phyloP scores from a whole-genome alignment of 2,797 vertebrate species.

The Gymnothorax javanicus region DNA sequence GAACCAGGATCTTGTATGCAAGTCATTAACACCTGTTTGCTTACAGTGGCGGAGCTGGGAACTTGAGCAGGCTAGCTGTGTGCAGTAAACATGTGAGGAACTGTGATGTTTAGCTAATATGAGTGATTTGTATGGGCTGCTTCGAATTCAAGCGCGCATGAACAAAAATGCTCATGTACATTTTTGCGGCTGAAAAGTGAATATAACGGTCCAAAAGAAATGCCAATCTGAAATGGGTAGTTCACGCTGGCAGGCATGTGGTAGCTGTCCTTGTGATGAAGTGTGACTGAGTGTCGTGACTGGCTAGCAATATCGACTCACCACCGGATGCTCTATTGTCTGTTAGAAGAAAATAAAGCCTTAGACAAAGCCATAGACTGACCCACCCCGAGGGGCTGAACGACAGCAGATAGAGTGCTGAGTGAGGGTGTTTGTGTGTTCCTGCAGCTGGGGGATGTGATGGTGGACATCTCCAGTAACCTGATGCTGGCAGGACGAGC shows the following conservation, averaged over 20 bases:
- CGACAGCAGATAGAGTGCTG: background rate
- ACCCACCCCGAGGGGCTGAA: background rate
- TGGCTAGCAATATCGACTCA: background rate
- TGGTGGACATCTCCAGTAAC: conserved; percentile 96
- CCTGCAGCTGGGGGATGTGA: conserved; percentile 87
- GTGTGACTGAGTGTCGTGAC: background rate
- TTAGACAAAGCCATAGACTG: background rate
- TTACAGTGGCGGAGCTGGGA: no score
- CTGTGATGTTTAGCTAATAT: no score
- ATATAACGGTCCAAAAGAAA: background rate
- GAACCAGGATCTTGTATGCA: no score
- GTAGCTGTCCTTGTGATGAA: background rate
- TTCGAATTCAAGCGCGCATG: background rate
- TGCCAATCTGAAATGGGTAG: background rate
- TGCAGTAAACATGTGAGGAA: no score
- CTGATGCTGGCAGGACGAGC: conserved; percentile 94
- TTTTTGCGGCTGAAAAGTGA: background rate
- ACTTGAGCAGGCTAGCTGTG: no score
- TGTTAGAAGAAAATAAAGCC: no score
- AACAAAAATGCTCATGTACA: background rate
- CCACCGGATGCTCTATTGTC: background rate
- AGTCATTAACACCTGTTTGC: no score
- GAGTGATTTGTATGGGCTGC: no score
- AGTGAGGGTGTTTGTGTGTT: conserved; percentile 5
- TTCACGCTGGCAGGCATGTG: background rate